phyloP scores from a whole-genome alignment of 2,888 invertebrate genomes.

The Heliconius ismenius region DNA sequence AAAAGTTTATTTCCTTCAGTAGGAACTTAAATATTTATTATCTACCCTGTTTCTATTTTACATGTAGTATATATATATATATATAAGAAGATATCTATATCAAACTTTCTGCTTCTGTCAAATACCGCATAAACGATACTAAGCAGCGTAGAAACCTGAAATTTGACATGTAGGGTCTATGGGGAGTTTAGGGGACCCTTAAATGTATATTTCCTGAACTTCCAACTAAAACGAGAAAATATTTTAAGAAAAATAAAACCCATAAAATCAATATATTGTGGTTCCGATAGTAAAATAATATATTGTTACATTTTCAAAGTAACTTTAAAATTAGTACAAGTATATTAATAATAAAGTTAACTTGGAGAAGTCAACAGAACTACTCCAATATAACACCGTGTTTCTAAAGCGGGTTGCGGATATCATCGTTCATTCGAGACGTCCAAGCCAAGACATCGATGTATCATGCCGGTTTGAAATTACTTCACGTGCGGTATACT shows the following conservation, averaged over 20 bases:
- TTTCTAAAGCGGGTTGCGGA: slow-evolving; percentile 27
- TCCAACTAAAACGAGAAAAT: no score
- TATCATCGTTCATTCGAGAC: slow-evolving; percentile 37
- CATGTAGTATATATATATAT: neutral
- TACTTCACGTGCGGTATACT: neutral
- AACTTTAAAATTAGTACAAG: neutral
- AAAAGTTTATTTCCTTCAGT: slow-evolving; percentile 13
- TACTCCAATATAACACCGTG: slow-evolving; percentile 9
- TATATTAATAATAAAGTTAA: slow-evolving; percentile 16
- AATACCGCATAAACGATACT: no score
- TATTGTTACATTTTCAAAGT: neutral
- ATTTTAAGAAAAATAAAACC: no score
- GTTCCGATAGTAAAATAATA: no score
- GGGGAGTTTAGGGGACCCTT: no score
- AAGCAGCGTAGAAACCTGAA: no score
- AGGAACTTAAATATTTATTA: neutral
- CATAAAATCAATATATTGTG: no score
- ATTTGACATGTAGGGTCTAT: no score
- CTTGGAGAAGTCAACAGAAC: slow-evolving; percentile 11
- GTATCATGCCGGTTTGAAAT: slow-evolving; percentile 32
- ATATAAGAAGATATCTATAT: no score
- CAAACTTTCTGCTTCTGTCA: no score
- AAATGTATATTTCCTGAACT: no score
- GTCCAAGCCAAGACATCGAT: slow-evolving; percentile 37
- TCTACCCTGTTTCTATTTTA: neutral